These are phyloP conservation scores for Drosophila guanche DNA, from an alignment of 1,140 invertebrate species.

Conservation along the genomic window DNA sequence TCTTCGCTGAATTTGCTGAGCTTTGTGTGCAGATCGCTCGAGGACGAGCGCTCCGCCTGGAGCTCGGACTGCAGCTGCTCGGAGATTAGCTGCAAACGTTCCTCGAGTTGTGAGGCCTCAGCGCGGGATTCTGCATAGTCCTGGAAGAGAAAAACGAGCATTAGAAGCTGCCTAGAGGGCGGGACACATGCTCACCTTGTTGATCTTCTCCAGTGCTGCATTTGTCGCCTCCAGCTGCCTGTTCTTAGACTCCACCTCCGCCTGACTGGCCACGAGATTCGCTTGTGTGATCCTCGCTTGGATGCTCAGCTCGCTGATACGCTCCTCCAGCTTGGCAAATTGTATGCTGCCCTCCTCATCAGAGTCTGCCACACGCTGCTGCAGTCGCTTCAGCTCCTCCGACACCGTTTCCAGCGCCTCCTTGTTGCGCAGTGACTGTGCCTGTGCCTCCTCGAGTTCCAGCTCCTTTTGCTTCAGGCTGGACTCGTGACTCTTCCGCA, in stretches of 20 bases:
- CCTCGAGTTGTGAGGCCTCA: slow-evolving; percentile 59
- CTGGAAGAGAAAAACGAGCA: background rate
- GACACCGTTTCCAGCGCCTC: slow-evolving; percentile 3
- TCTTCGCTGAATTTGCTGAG: slow-evolving; percentile 56
- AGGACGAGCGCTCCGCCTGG: slow-evolving; percentile 13
- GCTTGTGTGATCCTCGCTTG: slow-evolving; percentile 14
- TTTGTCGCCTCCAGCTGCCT: slow-evolving; percentile 42
- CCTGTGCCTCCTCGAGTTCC: background rate
- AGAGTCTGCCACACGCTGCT: slow-evolving; percentile 6
- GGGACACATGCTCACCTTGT: slow-evolving; percentile 47
- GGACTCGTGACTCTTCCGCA: slow-evolving; percentile 5
- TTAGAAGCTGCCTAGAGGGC: slow-evolving; percentile 15
- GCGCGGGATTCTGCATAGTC: slow-evolving; percentile 70
- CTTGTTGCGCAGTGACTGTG: slow-evolving; percentile 10
- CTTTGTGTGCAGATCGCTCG: slow-evolving; percentile 55
- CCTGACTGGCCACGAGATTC: slow-evolving; percentile 13
- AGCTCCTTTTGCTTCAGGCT: slow-evolving; percentile 17
- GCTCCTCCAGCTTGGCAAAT: slow-evolving; percentile 24
- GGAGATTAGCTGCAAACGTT: slow-evolving; percentile 49
- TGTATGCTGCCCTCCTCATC: slow-evolving; percentile 27
- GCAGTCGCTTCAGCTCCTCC: slow-evolving; percentile 38
- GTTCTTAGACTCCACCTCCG: slow-evolving; percentile 31
- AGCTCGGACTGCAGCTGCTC: slow-evolving; percentile 62
- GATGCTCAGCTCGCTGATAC: slow-evolving; percentile 18
- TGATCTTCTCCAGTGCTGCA: slow-evolving; percentile 38